Evolutionary conservation across 2,113 vertebrate species (phyloP).

Genomic region (Etheostoma spectabile): DNA sequence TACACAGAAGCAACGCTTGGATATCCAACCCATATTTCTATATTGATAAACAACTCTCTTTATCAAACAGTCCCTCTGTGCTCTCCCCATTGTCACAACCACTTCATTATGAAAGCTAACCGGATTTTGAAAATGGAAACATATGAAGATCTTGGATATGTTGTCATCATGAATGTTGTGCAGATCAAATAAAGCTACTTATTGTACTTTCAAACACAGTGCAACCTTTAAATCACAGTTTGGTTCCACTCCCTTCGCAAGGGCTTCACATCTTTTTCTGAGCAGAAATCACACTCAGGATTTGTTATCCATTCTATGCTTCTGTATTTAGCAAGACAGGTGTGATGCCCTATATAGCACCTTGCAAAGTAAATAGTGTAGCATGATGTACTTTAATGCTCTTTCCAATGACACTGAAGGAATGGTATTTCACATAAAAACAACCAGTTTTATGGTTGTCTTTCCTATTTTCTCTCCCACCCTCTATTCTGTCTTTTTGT

Average conservation of each 20-base stretch:
- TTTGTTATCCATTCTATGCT: not conserved
- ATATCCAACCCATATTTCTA: conserved; percentile 4
- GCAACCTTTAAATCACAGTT: conserved; percentile 40
- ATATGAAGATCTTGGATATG: not conserved
- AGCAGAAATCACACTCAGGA: conserved; percentile 8
- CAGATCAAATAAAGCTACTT: conserved; percentile 39
- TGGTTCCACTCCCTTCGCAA: not conserved
- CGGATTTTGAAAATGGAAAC: conserved; percentile 13
- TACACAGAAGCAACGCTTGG: not conserved
- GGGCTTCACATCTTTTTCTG: not conserved
- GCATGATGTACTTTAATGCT: not conserved
- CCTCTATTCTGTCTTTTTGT: not conserved
- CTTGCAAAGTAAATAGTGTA: conserved; percentile 14
- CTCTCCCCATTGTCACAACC: not conserved
- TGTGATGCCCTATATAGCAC: not conserved
- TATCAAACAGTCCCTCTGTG: not conserved
- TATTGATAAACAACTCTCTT: not conserved
- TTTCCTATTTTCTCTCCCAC: not conserved
- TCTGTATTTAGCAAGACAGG: conserved; percentile 16
- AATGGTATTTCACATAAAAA: not conserved
- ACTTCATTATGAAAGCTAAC: conserved; percentile 25
- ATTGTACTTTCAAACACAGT: conserved; percentile 8
- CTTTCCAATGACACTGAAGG: not conserved
- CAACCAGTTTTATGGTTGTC: not conserved
- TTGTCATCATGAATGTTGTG: not conserved